phyloP scores from a whole-genome alignment of 2,113 vertebrate species.

The Catagonus wagneri region DNA sequence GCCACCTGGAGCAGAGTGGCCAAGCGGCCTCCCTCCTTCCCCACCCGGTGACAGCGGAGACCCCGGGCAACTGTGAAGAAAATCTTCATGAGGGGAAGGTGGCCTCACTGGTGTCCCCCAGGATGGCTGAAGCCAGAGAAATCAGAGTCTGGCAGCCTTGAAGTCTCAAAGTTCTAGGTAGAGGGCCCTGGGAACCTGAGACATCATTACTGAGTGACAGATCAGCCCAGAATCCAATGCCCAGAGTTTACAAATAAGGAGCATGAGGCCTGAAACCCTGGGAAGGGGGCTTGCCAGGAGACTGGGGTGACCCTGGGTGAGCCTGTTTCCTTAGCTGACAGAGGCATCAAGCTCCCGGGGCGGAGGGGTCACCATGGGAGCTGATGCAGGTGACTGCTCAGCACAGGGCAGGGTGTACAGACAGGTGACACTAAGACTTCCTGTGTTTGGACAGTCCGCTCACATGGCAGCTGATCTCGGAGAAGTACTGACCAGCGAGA shows the following conservation, averaged over 20 bases:
- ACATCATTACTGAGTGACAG: not conserved
- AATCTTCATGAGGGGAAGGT: not conserved
- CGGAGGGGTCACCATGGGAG: not conserved
- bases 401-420: not conserved
- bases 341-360: not conserved
- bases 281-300: not conserved
- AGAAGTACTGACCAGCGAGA: not conserved
- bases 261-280: not conserved
- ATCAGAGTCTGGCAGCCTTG: not conserved
- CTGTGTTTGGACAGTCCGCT: accelerated
- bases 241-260: not conserved
- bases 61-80: not conserved
- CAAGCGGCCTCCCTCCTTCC: not conserved
- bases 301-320: not conserved
- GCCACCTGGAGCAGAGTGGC: not conserved
- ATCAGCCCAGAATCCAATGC: not conserved
- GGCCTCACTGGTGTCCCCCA: not conserved
- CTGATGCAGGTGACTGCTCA: accelerated
- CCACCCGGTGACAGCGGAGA: not conserved
- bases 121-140: not conserved
- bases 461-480: not conserved
- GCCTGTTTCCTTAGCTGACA: not conserved
- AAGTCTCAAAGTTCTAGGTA: not conserved
- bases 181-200: not conserved
- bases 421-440: accelerated